Percentiles rank a stretch among this genome's conserved stretches.
phyloP scores from a whole-genome alignment of 2,888 invertebrate species.

The Eupithecia abbreviata region DNA sequence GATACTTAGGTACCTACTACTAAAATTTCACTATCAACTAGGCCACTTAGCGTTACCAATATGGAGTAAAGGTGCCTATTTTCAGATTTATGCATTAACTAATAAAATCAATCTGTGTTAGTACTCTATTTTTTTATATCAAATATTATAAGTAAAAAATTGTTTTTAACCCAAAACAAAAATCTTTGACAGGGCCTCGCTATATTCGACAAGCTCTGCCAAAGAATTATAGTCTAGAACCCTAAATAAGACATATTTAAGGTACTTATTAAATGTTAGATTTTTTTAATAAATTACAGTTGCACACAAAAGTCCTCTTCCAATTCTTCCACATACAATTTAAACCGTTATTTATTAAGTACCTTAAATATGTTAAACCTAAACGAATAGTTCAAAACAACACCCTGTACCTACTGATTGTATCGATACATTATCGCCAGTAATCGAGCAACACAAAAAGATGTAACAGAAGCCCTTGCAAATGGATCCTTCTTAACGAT shows the following conservation, averaged over 20 bases:
- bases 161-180: no score
- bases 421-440: slow-evolving; percentile 74
- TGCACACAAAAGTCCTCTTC: not conserved
- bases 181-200: not conserved
- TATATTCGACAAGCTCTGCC: not conserved
- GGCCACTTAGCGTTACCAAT: no score
- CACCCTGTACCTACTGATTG: slow-evolving; percentile 68
- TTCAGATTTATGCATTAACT: no score
- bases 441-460: slow-evolving; percentile 77
- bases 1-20: no score
- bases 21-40: not conserved
- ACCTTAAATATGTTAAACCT: not conserved
- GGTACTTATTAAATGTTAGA: no score
- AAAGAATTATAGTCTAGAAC: not conserved
- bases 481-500: slow-evolving; percentile 71
- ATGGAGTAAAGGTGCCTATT: no score
- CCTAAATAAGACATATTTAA: no score
- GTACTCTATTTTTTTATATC: no score
- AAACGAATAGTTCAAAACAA: slow-evolving; percentile 13
- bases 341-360: not conserved
- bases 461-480: slow-evolving; percentile 77
- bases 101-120: no score
- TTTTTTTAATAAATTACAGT: not conserved
- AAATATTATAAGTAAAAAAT: no score
- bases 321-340: rapidly evolving